A percentile compares a stretch with the other conserved stretches of the same genome.
phyloP scores from a whole-genome alignment of 2,113 vertebrate species.

The Mobula hypostoma region DNA sequence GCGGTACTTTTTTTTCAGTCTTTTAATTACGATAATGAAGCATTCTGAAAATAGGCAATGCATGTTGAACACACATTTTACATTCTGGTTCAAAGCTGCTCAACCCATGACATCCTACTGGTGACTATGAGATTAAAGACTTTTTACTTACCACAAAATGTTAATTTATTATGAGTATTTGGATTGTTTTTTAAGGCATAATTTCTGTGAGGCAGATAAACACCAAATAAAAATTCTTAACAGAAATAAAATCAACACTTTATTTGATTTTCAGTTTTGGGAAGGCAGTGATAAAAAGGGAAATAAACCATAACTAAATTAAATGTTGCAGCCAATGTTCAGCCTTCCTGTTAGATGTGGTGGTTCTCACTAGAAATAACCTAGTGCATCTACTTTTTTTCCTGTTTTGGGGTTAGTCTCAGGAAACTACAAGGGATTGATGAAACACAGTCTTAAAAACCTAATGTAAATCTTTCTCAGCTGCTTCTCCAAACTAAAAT shows the following conservation, averaged over 20 bases:
- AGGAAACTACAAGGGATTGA: background rate
- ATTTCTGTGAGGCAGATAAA: background rate
- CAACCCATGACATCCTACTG: background rate
- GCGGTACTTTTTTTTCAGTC: background rate
- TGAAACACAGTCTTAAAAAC: background rate
- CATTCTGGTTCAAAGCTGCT: constrained; percentile 12
- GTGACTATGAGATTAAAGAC: too few relatives aligned
- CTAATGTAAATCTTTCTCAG: background rate
- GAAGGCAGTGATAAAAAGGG: constrained; percentile 11
- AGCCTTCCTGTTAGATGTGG: constrained; percentile 9
- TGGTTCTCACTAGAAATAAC: constrained; percentile 5
- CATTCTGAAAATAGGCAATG: constrained; percentile 31
- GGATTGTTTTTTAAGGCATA: background rate
- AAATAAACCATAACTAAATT: constrained; percentile 7
- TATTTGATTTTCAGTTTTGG: constrained; percentile 6
- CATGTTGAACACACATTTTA: background rate
- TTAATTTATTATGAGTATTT: background rate
- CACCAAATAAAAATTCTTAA: background rate
- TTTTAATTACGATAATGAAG: constrained; percentile 3
- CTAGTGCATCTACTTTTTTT: background rate
- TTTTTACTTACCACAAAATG: background rate
- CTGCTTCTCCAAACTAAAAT: background rate
- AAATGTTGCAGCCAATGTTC: constrained; percentile 12
- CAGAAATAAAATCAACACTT: background rate
- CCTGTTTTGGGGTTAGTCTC: background rate